Evolutionary conservation across 2,113 vertebrate species (phyloP), one percentile per base, ranked within the genome.

Genomic region (Hypanus sabinus): DNA sequence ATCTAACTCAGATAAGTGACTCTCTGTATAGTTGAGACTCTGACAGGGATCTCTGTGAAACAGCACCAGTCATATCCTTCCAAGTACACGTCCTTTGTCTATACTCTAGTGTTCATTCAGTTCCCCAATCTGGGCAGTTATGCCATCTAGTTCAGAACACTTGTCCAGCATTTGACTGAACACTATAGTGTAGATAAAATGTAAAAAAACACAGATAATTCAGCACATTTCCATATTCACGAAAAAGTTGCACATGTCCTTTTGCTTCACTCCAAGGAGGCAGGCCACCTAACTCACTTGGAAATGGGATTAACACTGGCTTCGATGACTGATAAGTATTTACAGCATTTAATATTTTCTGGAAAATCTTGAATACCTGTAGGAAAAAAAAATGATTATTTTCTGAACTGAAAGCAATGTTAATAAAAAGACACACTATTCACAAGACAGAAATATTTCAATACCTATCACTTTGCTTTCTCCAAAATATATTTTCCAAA

Each of bases 281-380:
- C 18, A 24, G 22, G 16, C 71, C 22, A n/a, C 60, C 46, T 90
- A 96, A 97, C 98, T 98, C 97, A 99, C 99, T 99, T 99, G 96
- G 99, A 98, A 96, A 99, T 99, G 0, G 99, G 99, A 95, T 99
- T 99, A 96, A 99, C 99, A 95, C 99, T 99, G 97, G 99, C 99
- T 96, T 99, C 99, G 96, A 99, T 98, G 96, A 99, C 98, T 94
- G 98, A 98, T 96, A 99, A 97, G 97, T 98, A 98, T 97, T 99
- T 99, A 98, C 99, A 99, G 95, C 98, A 99, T 96, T 99, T 99
- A 94, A 99, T 99, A 95, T 98, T 99, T 95, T 99, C 99, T 96
- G 99, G 99, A 96, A 99, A 99, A 96, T 99, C 99, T 97, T 99
- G 99, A 96, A 99, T 98, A 96, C 99, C 99, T 99, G 95, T 95